Evolutionary conservation across 1,140 invertebrate genomes (phyloP).

Genomic region (Drosophila equinoxialis): DNA sequence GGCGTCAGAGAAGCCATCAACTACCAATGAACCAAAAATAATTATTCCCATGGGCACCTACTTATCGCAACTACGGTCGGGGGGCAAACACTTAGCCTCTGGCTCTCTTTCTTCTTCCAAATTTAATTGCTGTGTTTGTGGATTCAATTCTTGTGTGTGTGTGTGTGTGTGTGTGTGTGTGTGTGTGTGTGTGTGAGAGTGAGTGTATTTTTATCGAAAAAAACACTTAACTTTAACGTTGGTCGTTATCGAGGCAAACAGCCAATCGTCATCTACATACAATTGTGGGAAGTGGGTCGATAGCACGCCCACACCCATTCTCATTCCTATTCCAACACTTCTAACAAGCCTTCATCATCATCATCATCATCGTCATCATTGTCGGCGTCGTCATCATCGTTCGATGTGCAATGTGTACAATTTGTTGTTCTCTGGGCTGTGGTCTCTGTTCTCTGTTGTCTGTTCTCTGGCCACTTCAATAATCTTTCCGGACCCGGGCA

Average conservation of each 20-base stretch:
- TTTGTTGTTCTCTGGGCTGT: conserved; percentile 19
- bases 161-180: neutral
- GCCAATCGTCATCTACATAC: conserved; percentile 45
- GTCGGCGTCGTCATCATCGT: conserved; percentile 28
- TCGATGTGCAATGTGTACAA: conserved; percentile 20
- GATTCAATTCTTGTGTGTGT: neutral
- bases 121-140: conserved; percentile 28
- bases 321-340: conserved; percentile 1
- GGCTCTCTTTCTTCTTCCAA: conserved; percentile 8
- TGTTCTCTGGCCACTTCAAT: conserved; percentile 42
- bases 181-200: neutral
- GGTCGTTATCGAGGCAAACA: conserved; percentile 44
- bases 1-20: conserved; percentile 46
- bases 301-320: conserved; percentile 32
- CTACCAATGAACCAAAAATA: conserved; percentile 39
- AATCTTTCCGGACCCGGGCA: conserved; percentile 41
- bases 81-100: conserved; percentile 7
- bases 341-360: conserved; percentile 32
- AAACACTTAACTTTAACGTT: conserved; percentile 56
- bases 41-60: conserved; percentile 58
- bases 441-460: conserved; percentile 14
- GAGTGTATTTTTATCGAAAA: conserved; percentile 41
- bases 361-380: neutral
- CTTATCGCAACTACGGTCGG: conserved; percentile 34
- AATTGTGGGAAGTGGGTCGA: conserved; percentile 58